Evolutionary conservation across 2,797 vertebrate species (phyloP), one percentile per base, ranked within the genome.

Genomic region (Argentina silus): DNA sequence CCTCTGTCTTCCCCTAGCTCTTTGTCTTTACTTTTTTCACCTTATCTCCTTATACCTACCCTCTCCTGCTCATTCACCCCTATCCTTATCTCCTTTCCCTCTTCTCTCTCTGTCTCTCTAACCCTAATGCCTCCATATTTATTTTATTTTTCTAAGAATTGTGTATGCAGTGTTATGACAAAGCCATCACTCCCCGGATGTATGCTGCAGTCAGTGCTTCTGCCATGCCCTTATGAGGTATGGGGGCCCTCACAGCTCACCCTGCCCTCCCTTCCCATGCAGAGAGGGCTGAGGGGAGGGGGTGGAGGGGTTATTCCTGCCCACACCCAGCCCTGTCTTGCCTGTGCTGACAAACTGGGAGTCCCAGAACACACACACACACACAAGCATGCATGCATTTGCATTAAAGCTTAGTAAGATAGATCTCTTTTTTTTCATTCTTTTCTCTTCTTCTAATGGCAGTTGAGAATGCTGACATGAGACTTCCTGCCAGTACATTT

Each of bases 151-250:
- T 78, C 72, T 7, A 73, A 86, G 85, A 80, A 81, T 80, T 71
- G 68, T 90, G 50, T 43, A 5, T 5, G 42, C 60, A 60, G 76
- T 79, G 88, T 92, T 93, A 88, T 91, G 91, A 93, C 90, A 91
- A 83, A 90, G 81, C 19, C 80, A 87, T 89, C 87, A 85, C 87
- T 87, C 86, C 85, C 88, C 87, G 87, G 89, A 93, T 90, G 83
- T 82, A 75, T 89, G 45, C 19, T 62, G 88, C 76, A 89, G 89
- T 89, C 88, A 87, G 83, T 75, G 86, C 82, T 86, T 86, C 89
- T 92, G 87, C 91, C 91, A 88, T 93, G 90, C 86, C 89, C 92
- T 92, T 88, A 88, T 89, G 90, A 92, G 88, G 88, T 88, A 89
- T 90, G 86, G 83, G 87, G 90, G 85, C 89, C 86, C 83, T 86